phyloP scores from a whole-genome alignment of 2,888 invertebrate genomes.

The Thereva nobilitata region DNA sequence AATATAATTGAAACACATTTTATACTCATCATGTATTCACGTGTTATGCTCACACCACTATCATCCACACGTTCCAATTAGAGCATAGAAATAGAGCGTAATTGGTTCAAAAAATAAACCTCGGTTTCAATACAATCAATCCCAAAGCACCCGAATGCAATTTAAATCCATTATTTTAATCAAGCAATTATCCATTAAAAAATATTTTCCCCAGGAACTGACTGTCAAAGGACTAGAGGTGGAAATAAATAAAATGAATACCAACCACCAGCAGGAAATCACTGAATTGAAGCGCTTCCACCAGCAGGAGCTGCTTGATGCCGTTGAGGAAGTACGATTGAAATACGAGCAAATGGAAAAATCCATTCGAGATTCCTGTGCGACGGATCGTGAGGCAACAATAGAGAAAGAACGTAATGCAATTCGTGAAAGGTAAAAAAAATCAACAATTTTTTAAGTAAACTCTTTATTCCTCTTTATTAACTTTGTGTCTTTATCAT shows the following conservation, averaged over 20 bases:
- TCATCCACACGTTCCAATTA: no score
- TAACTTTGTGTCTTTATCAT: background rate
- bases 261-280: constrained; percentile 69
- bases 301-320: constrained; percentile 70
- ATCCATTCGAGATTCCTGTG: constrained; percentile 64
- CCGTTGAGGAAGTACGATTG: constrained; percentile 69
- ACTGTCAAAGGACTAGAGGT: constrained; percentile 87
- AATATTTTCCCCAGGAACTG: constrained; percentile 63
- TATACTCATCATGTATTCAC: no score
- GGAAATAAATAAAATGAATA: constrained; percentile 78
- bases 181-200: background rate
- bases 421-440: constrained; percentile 61
- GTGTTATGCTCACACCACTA: no score
- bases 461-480: background rate
- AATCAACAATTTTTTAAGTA: background rate
- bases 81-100: no score
- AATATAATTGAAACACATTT: no score
- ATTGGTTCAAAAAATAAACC: no score
- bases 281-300: constrained; percentile 61
- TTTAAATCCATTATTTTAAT: background rate
- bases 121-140: no score
- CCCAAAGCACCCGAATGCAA: no score
- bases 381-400: constrained; percentile 66
- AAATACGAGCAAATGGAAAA: constrained; percentile 67
- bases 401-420: constrained; percentile 66